Conservation (phyloP, 2,113 vertebrate genomes). For the Butastur rufipennis region DNA sequence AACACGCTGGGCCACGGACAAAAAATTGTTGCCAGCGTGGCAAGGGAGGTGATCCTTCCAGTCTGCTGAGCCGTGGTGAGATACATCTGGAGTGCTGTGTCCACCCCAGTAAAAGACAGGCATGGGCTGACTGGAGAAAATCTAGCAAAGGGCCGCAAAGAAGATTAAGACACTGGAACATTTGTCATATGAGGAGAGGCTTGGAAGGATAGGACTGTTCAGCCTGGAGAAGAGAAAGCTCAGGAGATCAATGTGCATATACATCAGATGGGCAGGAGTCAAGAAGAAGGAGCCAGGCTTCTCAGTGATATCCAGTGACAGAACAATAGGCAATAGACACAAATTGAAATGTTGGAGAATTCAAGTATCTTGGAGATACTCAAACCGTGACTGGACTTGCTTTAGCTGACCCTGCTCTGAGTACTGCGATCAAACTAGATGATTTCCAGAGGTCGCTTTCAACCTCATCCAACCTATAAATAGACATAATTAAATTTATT, state of each 20-base stretch:
- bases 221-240: neutral
- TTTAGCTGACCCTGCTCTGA: neutral
- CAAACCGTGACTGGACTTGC: neutral
- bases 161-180: neutral
- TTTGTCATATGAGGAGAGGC: neutral
- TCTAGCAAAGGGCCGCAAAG: neutral
- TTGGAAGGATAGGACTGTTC: neutral
- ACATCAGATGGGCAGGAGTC: neutral
- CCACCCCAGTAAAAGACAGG: neutral
- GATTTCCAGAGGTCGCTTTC: neutral
- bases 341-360: neutral
- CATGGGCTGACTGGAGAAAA: neutral
- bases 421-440: neutral
- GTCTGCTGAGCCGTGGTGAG: neutral
- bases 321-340: neutral
- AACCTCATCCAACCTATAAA: neutral
- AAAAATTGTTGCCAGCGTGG: neutral
- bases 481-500: neutral
- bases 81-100: neutral
- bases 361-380: neutral
- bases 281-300: neutral
- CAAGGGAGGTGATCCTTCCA: neutral
- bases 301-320: neutral
- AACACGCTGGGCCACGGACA: neutral
- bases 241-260: neutral